Percentiles rank a stretch among this genome's conserved stretches.
Conservation (phyloP, 1,140 invertebrate species). For the Leptoteleia sp. region DNA sequence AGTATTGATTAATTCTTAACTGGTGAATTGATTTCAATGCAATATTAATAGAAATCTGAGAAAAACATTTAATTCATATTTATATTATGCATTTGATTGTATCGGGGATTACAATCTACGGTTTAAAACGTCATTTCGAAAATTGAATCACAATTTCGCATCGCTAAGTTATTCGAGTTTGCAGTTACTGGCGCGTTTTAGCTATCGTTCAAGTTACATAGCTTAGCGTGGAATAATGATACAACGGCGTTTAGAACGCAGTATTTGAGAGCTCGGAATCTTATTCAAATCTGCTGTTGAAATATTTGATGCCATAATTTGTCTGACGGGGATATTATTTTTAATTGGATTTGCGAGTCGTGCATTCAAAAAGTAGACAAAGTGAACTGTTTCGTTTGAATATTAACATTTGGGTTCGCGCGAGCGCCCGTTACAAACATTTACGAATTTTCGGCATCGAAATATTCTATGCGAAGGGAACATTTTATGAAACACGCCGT, state of each 20-base stretch:
- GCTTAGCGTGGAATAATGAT: constrained; percentile 38
- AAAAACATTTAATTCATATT: too few species aligned
- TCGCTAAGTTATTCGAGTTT: constrained; percentile 38
- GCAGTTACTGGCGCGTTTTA: constrained; percentile 36
- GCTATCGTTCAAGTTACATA: constrained; percentile 44
- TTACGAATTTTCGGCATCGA: background rate
- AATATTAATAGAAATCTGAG: too few species aligned
- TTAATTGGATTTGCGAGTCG: constrained; percentile 34
- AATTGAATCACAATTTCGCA: constrained; percentile 53
- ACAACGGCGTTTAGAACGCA: constrained; percentile 22
- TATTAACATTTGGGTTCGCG: constrained; percentile 7
- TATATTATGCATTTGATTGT: too few species aligned
- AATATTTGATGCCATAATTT: constrained; percentile 44
- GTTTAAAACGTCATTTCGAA: constrained; percentile 39
- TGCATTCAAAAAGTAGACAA: constrained; percentile 11
- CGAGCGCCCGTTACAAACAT: background rate
- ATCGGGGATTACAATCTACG: constrained; percentile 20
- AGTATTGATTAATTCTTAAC: too few species aligned
- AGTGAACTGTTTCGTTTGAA: constrained; percentile 1
- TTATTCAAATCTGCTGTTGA: constrained; percentile 44
- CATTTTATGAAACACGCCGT: constrained; percentile 17
- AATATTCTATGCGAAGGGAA: constrained; percentile 5
- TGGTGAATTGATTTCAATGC: too few species aligned
- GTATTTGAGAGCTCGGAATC: constrained; percentile 30
- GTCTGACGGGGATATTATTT: constrained; percentile 26